Base-by-base conservation (phyloP, 2,888 invertebrate genomes). In the Neria commutata region DNA sequence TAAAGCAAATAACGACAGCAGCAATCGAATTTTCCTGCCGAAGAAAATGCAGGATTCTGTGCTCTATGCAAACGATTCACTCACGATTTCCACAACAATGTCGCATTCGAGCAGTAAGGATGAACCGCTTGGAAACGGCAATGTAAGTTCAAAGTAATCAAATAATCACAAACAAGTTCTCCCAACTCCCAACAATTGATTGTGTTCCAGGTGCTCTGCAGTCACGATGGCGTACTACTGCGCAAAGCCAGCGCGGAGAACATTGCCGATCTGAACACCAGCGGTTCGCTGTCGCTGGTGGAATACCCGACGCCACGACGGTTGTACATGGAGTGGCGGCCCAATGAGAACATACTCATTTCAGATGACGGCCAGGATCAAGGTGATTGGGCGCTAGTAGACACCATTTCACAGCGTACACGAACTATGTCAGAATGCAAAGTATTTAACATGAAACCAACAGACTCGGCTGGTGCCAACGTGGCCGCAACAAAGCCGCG, bases 281-380 rank as follows among this genome's bases (percentile, higher is more conserved):
- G 81, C 49, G 81, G 81, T 2, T 74, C 80, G 0, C 52, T 81
- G 25, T 79, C 77, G 19, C 60, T 81, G 45, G 73, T 79, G 25
- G 79, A 80, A 53, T 80, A 78, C 63, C 64, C 11, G 6, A 81
- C 84, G 21, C 65, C 73, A 0, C 68, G 69, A 54, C 81, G 81
- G 67, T 86, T 87, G 63, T 87, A 85, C 66, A 87, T 94, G 54
- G 94, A 94, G 79, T 94, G 94, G 94, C 88, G 90, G 74, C 91
- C 91, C 1, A 88, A 88, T 61, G 92, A 92, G 76, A 79, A 75
- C 58, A 80, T 80, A n/a, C 84, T 91, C 64, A 91, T 92, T 14
- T 85, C 87, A 8, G 90, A 91, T 67, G 91, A 91, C 67, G 87
- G 87, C 1, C 91, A 90, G 71, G 91, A 91, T 74, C 90, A 91